These are phyloP conservation scores for Zelleria hepariella DNA, from an alignment of 2,888 invertebrate genomes.

Conservation along the genomic window DNA sequence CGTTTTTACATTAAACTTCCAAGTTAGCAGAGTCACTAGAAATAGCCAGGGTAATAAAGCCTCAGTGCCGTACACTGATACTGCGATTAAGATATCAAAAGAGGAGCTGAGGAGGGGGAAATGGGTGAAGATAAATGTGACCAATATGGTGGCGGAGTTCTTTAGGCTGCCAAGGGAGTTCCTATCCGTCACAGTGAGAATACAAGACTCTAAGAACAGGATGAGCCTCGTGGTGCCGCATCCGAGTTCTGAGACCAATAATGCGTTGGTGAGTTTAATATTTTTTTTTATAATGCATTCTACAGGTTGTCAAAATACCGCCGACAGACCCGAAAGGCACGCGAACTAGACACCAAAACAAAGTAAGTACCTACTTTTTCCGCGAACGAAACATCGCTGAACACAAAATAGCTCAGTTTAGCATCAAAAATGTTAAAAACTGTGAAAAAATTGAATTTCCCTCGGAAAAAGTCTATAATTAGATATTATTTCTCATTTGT, in stretches of 20 bases:
- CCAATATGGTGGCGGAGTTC: conserved; percentile 83
- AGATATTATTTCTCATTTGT: too few species aligned
- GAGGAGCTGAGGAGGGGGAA: conserved; percentile 69
- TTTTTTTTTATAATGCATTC: too few species aligned
- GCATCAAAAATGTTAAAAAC: too few species aligned
- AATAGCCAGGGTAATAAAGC: conserved; percentile 54
- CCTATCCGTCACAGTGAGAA: conserved; percentile 83
- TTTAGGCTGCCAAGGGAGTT: conserved; percentile 81
- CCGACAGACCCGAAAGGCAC: too few species aligned
- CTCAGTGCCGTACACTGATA: conserved; percentile 48
- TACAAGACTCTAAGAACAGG: conserved; percentile 72
- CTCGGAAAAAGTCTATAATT: too few species aligned
- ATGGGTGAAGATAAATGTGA: conserved; percentile 83
- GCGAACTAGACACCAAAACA: too few species aligned
- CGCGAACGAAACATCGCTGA: too few species aligned
- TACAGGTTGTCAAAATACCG: too few species aligned
- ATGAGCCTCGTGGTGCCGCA: conserved; percentile 79
- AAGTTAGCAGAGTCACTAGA: conserved; percentile 55
- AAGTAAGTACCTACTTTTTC: too few species aligned
- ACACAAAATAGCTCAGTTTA: too few species aligned
- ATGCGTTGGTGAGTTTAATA: conserved; percentile 51
- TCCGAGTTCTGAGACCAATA: conserved; percentile 70
- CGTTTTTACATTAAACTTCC: conserved; percentile 45
- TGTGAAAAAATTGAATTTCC: too few species aligned
- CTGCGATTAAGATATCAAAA: conserved; percentile 60